Base-by-base conservation (phyloP, 1,140 invertebrate genomes). In the Diachasmimorpha longicaudata region DNA sequence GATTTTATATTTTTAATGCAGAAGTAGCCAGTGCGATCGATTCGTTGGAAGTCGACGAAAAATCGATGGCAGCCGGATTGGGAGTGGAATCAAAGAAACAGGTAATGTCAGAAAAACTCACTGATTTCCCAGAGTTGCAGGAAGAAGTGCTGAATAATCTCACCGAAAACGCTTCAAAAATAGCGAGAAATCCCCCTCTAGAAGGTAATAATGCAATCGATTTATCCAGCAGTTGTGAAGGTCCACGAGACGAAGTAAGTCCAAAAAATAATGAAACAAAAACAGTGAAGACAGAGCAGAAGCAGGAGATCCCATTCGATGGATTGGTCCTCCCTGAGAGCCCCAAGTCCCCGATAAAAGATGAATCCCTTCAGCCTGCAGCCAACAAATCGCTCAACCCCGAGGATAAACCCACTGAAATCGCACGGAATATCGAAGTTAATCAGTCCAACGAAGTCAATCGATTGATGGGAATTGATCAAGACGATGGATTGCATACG, bases 81-180 rank as follows among this genome's bases (percentile, higher is more conserved):
- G 86, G 88, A 74, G 78, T 78, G 70, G 88, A 89, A 78, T 82
- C 81, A 71, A 81, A 75, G 81, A 88, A 87, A 82, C 88, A 89
- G 87, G 88, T 88, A 89, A 89, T 83, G 77, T 85, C 84, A 83
- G 79, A 84, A 70, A 78, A 81, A 68, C 78, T 85, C 82, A 84
- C 85, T 81, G 77, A 81, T 85, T 85, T 81, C 77, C 79, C 79
- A 78, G 82, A 77, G 75, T 87, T 88, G 85, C 85, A 88, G 80
- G 82, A 84, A 76, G 85, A 87, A 79, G 85, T 86, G 85, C 83
- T 84, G 77, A 83, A 85, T 74, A 83, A 86, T 79, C 79, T 84
- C 79, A 80, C 82, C 48, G 83, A 81, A 82, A 78, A 79, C 86
- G 79, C 74, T 84, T 44, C 36, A 72, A 4, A 48, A 21, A 46